A percentile compares a stretch with the other conserved stretches of the same genome.
Conservation (phyloP, 1,140 invertebrate genomes). For the Dryas iulia region DNA sequence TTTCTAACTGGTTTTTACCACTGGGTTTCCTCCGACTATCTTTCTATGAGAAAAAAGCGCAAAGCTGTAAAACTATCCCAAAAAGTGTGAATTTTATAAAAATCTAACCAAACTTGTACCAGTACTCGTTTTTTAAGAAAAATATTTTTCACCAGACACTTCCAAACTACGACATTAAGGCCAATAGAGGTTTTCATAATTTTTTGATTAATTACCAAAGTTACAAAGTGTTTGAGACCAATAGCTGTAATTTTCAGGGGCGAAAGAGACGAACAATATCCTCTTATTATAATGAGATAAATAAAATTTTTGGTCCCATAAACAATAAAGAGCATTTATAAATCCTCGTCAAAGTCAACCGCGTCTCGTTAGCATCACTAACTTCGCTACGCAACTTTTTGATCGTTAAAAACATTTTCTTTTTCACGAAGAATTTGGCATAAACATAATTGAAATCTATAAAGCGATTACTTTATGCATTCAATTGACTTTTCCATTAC, state of each 20-base stretch:
- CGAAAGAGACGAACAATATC: background rate
- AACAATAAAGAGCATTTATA: slow-evolving; percentile 44
- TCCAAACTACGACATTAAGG: background rate
- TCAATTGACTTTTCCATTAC: background rate
- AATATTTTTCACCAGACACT: background rate
- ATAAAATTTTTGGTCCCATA: slow-evolving; percentile 13
- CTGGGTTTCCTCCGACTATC: no score
- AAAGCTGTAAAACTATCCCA: no score
- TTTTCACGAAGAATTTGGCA: slow-evolving; percentile 25
- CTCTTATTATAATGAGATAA: slow-evolving; percentile 14
- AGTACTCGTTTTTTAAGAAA: no score
- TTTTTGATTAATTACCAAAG: background rate
- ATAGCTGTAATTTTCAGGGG: background rate
- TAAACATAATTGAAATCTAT: background rate
- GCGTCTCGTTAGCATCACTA: slow-evolving; percentile 52
- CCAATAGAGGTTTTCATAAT: background rate
- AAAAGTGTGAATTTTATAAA: no score
- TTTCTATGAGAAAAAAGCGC: no score
- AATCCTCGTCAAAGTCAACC: slow-evolving; percentile 45
- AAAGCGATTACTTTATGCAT: background rate
- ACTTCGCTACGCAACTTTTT: slow-evolving; percentile 46
- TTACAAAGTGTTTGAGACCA: background rate
- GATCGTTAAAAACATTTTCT: slow-evolving; percentile 51
- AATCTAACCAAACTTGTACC: no score
- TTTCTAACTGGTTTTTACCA: no score